Percentiles rank a stretch among this genome's conserved stretches.
Conservation (phyloP, 2,888 invertebrate genomes). For the Acanthosoma haemorrhoidale region DNA sequence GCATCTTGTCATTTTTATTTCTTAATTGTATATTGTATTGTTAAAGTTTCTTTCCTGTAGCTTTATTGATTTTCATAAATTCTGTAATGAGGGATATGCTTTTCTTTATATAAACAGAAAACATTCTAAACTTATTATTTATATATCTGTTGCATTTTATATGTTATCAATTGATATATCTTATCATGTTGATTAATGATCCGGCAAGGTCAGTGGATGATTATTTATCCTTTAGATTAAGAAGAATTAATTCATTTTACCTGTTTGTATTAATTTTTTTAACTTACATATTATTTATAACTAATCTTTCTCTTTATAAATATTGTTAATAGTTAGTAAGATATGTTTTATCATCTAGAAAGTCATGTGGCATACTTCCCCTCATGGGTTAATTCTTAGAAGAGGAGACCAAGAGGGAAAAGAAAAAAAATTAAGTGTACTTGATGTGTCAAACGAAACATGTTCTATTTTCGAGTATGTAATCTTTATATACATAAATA, state of each 20-base stretch:
- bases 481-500: background rate
- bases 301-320: background rate
- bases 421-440: background rate
- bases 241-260: background rate
- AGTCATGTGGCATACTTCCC: background rate
- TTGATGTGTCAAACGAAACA: background rate
- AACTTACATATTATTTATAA: background rate
- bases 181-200: too few species aligned
- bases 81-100: too few species aligned
- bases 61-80: too few species aligned
- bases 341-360: constrained; percentile 9
- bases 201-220: too few species aligned
- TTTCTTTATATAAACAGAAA: too few species aligned
- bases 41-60: too few species aligned
- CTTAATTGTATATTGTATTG: too few species aligned
- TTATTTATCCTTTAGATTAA: too few species aligned
- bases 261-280: background rate
- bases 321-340: background rate
- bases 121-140: too few species aligned
- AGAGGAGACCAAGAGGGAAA: constrained; percentile 5
- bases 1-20: too few species aligned
- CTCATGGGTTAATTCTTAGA: background rate
- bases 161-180: too few species aligned
- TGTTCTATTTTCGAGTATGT: constrained; percentile 10
- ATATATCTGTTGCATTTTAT: too few species aligned